Evolutionary conservation across 1,140 invertebrate species (phyloP).

Genomic region (Brachionus calyciflorus): DNA sequence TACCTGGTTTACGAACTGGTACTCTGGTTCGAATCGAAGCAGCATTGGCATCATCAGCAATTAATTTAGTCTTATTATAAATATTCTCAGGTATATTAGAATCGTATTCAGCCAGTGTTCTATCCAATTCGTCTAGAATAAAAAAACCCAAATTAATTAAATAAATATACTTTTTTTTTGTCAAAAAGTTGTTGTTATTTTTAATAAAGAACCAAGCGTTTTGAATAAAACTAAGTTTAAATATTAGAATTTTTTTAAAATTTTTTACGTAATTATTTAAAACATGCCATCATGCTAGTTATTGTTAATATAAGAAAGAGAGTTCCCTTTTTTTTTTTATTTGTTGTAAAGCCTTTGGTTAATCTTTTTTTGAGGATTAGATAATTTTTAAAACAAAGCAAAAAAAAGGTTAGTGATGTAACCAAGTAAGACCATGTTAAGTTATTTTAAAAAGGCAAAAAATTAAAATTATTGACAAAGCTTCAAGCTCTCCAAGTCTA

Average conservation of each 20-base stretch:
- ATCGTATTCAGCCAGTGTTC: constrained; percentile 33
- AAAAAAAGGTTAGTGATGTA: constrained; percentile 29
- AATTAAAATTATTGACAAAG: not conserved
- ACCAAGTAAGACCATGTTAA: no score
- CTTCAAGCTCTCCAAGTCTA: not conserved
- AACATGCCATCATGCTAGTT: constrained; percentile 16
- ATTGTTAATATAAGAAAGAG: no score
- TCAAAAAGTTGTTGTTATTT: no score
- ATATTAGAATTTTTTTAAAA: not conserved
- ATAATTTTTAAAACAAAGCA: not conserved
- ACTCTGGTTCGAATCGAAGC: constrained; percentile 27
- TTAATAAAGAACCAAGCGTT: not conserved
- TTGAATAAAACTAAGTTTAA: constrained; percentile 4
- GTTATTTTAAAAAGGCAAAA: no score
- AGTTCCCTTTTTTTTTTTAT: no score
- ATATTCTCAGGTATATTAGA: not conserved
- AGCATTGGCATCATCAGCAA: constrained; percentile 30
- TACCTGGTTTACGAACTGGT: constrained; percentile 32
- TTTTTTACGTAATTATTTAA: not conserved
- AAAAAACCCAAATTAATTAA: no score
- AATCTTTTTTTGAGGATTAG: constrained; percentile 32
- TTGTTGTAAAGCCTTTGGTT: constrained; percentile 17
- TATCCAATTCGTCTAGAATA: constrained; percentile 13
- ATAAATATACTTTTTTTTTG: no score
- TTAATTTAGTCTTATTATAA: not conserved